Evolutionary conservation across 1,140 invertebrate genomes (phyloP).

Genomic region (Halictus rubicundus): DNA sequence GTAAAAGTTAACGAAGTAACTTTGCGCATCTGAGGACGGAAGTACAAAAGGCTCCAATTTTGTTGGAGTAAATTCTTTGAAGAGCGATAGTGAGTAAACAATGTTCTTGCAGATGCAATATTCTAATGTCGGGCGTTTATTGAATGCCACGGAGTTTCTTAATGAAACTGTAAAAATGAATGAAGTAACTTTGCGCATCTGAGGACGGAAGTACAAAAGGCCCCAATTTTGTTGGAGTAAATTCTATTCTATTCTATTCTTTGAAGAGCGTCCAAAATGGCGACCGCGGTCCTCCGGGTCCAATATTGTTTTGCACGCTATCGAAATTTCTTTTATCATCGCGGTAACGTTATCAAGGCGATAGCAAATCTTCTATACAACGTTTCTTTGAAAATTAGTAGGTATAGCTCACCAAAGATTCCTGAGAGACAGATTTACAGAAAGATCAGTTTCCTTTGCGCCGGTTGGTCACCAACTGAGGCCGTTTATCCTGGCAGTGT

Average conservation of each 20-base stretch:
- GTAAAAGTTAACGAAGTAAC: background rate
- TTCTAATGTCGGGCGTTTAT: background rate
- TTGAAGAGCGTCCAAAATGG: background rate
- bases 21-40: no score
- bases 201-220: no score
- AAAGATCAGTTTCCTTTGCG: background rate
- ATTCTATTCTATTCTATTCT: no score
- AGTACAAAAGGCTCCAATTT: background rate
- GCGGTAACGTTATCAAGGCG: background rate
- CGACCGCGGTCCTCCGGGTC: background rate
- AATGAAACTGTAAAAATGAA: background rate
- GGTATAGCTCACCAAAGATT: background rate
- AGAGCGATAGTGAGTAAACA: no score
- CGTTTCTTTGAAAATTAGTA: background rate
- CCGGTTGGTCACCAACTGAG: background rate
- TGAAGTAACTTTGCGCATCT: background rate
- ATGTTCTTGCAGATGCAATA: background rate
- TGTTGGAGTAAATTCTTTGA: background rate
- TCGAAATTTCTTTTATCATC: background rate
- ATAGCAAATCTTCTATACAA: background rate
- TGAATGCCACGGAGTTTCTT: no score
- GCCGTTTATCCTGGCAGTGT: slow-evolving; percentile 3
- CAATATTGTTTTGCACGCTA: background rate
- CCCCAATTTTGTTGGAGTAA: background rate
- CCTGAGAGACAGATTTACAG: background rate